A percentile compares a stretch with the other conserved stretches of the same genome.
Evolutionary conservation across 2,888 invertebrate species (phyloP).

Genomic region (Brachylomia viminalis): DNA sequence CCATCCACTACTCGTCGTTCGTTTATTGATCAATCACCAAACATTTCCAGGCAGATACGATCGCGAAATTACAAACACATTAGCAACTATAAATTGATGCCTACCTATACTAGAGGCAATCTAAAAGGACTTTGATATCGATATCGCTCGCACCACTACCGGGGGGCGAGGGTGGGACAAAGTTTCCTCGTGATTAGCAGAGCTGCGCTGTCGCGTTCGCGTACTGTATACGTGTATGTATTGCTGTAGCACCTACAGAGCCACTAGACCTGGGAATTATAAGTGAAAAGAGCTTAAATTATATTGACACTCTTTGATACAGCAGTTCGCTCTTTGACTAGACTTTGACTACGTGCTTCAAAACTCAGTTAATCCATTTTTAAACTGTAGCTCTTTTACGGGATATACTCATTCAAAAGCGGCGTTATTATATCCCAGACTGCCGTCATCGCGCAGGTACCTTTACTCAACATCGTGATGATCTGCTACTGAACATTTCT

Average conservation of each 20-base stretch:
- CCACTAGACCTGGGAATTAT: conserved; percentile 22
- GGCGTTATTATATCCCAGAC: background rate
- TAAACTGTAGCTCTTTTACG: background rate
- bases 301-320: conserved; percentile 1
- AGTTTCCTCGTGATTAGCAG: conserved; percentile 84
- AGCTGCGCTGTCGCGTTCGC: conserved; percentile 68
- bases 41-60: conserved; percentile 16
- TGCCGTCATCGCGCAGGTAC: too few species aligned
- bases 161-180: conserved; percentile 69
- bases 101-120: conserved; percentile 35
- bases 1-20: background rate
- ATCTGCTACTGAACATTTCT: background rate
- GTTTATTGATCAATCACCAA: conserved; percentile 33
- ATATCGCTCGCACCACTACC: conserved; percentile 67
- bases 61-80: conserved; percentile 48
- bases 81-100: conserved; percentile 42
- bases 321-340: background rate
- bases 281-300: background rate
- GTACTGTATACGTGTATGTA: conserved; percentile 51
- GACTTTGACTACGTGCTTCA: background rate
- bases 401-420: background rate
- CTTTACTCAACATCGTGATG: background rate
- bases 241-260: conserved; percentile 6
- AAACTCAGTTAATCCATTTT: background rate
- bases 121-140: conserved; percentile 59